Conservation (phyloP, 2,888 invertebrate genomes). For the Xanthia icteritia region DNA sequence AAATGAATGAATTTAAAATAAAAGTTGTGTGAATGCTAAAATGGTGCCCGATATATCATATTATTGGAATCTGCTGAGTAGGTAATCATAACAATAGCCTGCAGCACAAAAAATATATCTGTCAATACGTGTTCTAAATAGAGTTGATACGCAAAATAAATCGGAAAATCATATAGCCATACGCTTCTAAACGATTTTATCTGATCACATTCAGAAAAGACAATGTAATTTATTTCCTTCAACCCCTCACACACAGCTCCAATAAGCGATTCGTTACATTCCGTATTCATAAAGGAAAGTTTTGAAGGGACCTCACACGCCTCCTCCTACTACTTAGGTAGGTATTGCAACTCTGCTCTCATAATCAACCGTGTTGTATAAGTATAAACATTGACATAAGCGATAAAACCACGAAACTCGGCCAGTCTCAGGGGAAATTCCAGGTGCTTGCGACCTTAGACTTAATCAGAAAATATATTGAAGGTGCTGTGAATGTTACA, state of each 20-base stretch:
- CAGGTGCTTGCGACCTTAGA: conserved; percentile 72
- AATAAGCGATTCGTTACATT: conserved; percentile 52
- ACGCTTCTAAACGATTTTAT: not conserved
- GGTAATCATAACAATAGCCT: not conserved
- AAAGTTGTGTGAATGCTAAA: not conserved
- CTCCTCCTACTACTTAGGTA: conserved; percentile 7
- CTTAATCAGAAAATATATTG: conserved; percentile 75
- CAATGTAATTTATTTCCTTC: conserved; percentile 27
- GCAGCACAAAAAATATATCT: not conserved
- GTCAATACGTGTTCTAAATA: not conserved
- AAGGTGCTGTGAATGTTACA: conserved; percentile 49
- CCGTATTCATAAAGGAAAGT: conserved; percentile 61
- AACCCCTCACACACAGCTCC: conserved; percentile 19
- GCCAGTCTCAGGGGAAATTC: conserved; percentile 78
- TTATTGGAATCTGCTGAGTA: not conserved
- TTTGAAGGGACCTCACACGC: conserved; percentile 43
- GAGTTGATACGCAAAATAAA: not conserved
- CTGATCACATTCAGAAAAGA: conserved; percentile 24
- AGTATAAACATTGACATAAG: conserved; percentile 75
- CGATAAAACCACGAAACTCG: conserved; percentile 75
- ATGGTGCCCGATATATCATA: not conserved
- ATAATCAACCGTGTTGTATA: conserved; percentile 69
- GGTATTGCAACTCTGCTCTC: conserved; percentile 50
- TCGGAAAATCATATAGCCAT: not conserved
- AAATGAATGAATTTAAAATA: not conserved